Evolutionary conservation across 2,113 vertebrate genomes (phyloP), one percentile per base, ranked within the genome.

Genomic region (Lophotis ruficrista): DNA sequence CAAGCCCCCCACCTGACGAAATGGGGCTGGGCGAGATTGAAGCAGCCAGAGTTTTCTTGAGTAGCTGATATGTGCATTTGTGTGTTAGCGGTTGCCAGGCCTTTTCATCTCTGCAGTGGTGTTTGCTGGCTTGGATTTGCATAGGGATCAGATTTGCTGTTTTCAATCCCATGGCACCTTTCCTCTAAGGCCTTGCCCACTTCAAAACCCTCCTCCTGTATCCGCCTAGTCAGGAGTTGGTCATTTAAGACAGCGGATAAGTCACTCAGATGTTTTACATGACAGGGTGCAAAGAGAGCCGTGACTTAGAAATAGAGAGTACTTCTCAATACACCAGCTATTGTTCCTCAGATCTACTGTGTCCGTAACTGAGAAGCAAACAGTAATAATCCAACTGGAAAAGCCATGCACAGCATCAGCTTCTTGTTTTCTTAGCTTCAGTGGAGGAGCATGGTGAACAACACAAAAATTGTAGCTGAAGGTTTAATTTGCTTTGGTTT

Each of bases 1-100:
- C 38, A 28, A 28, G 9, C 1, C 1, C 23, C 5, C 10, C 2
- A 1, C 10, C 37, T 86, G 71, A 62, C 18, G 73, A 21, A 79
- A 48, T 0, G 0, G 31, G 9, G 6, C 13, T 35, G 18, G 8
- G 12, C 18, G 12, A 4, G 9, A 25, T 4, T 53, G 41, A n/a
- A 54, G 54, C 14, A n/a, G 61, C 4, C 2, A 2, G 35, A 48
- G 22, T 58, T 83, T 48, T 57, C 23, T 21, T 25, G 18, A 58
- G 54, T 15, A 41, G 17, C 0, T 81, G 31, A 48, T 64, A 33
- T 0, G 2, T 48, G 18, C 8, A 19, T 61, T 71, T 73, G 6
- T 43, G 33, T 69, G 56, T 38, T 87, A 86, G 47, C 2, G 1
- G 45, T 56, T 90, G 41, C 51, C 72, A 64, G 60, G 15, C 6